Conservation (phyloP, 2,113 vertebrate species). For the Eptatretus burgeri region DNA sequence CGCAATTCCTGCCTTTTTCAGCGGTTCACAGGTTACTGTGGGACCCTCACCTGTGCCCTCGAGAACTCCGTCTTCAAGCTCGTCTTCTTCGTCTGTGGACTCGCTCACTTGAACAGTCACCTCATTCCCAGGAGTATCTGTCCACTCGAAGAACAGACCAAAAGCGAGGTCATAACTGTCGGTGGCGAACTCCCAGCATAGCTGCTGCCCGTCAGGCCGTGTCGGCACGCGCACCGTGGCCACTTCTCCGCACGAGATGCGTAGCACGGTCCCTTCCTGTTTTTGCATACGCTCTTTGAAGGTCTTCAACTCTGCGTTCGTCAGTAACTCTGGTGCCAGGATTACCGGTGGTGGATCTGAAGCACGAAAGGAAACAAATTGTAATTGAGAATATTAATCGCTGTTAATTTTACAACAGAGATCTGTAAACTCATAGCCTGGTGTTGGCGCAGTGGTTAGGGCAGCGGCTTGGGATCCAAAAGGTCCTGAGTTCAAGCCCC, state of each 20-base stretch:
- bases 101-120: conserved; percentile 93
- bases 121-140: conserved; percentile 42
- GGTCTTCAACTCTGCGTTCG: conserved; percentile 43
- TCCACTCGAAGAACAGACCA: conserved; percentile 92
- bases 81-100: conserved; percentile 87
- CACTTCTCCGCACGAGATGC: conserved; percentile 66
- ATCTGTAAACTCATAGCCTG: too few species aligned
- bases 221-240: conserved; percentile 76
- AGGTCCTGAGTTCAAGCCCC: too few species aligned
- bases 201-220: conserved; percentile 47
- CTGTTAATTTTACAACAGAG: too few species aligned
- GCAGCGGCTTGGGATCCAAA: too few species aligned
- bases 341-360: conserved; percentile 40
- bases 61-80: conserved; percentile 37
- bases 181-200: conserved; percentile 92
- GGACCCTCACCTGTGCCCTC: background rate
- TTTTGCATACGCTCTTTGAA: conserved; percentile 52
- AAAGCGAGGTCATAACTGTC: conserved; percentile 91
- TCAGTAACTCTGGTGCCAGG: conserved; percentile 51
- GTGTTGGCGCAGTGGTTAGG: too few species aligned
- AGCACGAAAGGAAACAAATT: conserved; percentile 10
- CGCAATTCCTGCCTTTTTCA: too few species aligned
- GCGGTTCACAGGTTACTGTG: too few species aligned
- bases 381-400: background rate
- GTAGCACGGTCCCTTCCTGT: conserved; percentile 54